phyloP scores from a whole-genome alignment of 2,113 vertebrate species.

The Pseudorectes ferrugineus region DNA sequence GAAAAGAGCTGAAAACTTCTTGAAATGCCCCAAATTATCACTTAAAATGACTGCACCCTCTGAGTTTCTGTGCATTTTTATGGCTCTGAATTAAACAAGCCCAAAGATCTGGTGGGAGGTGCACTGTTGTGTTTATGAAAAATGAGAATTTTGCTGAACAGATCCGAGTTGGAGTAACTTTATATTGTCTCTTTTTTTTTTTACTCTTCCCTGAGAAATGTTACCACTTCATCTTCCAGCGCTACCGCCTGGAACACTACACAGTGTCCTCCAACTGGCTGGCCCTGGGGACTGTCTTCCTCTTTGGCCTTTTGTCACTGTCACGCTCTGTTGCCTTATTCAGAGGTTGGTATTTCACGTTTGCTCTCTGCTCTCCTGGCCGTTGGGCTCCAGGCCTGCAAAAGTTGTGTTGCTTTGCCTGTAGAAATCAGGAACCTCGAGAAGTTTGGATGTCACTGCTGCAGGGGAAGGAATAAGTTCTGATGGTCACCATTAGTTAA shows the following conservation, averaged over 20 bases:
- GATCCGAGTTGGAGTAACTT: background rate
- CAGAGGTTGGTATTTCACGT: constrained; percentile 76
- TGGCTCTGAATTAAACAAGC: background rate
- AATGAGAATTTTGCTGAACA: background rate
- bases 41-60: fast-evolving
- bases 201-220: constrained; percentile 83
- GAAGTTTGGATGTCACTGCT: background rate
- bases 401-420: background rate
- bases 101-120: background rate
- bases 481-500: background rate
- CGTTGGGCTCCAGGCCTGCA: background rate
- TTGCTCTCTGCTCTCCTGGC: background rate
- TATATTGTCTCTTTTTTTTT: background rate
- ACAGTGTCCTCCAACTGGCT: constrained; percentile 95
- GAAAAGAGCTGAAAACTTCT: background rate
- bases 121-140: background rate
- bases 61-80: background rate
- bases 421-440: fast-evolving
- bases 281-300: constrained; percentile 81
- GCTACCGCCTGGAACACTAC: constrained; percentile 94
- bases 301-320: constrained; percentile 87
- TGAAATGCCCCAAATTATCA: background rate
- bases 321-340: constrained; percentile 95
- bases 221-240: constrained; percentile 96
- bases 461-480: background rate